A percentile compares a stretch with the other conserved stretches of the same genome.
These are phyloP conservation scores for Melangyna quadrimaculata DNA, from an alignment of 2,888 invertebrate species.

Conservation along the genomic window DNA sequence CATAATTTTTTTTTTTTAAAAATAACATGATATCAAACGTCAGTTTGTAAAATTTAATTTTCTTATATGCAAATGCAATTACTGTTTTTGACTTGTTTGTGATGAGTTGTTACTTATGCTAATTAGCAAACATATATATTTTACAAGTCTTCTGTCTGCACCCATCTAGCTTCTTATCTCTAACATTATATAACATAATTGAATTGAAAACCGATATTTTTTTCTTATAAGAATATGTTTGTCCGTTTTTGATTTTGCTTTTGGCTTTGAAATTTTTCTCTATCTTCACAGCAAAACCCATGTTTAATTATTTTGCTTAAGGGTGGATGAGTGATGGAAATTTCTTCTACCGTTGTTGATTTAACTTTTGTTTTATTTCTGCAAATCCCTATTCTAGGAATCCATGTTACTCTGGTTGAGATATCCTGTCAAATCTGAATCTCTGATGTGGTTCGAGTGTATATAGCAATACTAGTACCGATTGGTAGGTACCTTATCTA, in stretches of 20 bases:
- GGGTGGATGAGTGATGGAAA: not conserved
- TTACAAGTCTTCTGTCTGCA: too few species aligned
- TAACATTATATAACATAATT: not conserved
- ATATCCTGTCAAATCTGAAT: constrained; percentile 30
- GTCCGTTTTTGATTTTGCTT: not conserved
- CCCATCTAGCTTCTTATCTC: too few species aligned
- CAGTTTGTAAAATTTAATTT: not conserved
- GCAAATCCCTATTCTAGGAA: not conserved
- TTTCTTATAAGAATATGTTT: not conserved
- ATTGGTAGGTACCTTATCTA: not conserved
- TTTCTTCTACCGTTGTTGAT: not conserved
- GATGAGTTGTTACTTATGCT: too few species aligned
- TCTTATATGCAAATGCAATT: not conserved
- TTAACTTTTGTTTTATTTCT: not conserved
- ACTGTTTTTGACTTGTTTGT: not conserved
- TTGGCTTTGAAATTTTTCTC: not conserved
- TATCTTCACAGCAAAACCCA: not conserved
- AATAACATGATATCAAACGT: not conserved
- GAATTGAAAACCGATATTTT: not conserved
- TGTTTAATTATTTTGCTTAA: not conserved
- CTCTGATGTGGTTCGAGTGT: constrained; percentile 2
- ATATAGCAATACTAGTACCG: too few species aligned
- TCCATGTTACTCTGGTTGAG: not conserved
- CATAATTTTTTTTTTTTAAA: not conserved
- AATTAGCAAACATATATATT: not conserved